Evolutionary conservation across 2,113 vertebrate genomes (phyloP).

Genomic region (Hydrolagus affinis): DNA sequence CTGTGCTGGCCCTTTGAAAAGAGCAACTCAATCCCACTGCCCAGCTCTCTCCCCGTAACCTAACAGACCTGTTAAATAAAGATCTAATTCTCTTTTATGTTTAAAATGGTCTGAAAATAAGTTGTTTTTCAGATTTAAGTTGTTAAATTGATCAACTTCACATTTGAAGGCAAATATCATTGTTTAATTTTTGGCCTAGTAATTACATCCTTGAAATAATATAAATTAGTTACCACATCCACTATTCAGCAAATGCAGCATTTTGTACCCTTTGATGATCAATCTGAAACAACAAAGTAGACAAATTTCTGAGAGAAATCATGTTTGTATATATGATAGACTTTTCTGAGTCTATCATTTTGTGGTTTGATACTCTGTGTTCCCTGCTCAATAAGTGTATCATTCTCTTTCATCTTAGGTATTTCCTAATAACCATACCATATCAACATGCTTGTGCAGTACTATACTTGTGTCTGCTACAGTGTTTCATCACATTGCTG

Average conservation of each 20-base stretch:
- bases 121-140: background rate
- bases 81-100: background rate
- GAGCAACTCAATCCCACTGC: no score
- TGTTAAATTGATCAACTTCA: background rate
- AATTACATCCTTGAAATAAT: background rate
- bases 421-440: no score
- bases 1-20: no score
- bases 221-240: background rate
- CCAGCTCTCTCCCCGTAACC: no score
- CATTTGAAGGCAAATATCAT: background rate
- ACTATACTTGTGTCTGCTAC: no score
- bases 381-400: no score
- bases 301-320: background rate
- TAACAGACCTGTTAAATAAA: background rate
- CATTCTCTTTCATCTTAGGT: no score
- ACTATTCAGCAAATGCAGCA: background rate
- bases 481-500: no score
- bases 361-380: background rate
- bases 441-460: no score
- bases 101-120: background rate
- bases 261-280: background rate
- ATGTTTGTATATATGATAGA: background rate
- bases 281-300: background rate
- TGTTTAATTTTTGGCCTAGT: background rate
- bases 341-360: background rate